Evolutionary conservation across 2,797 vertebrate genomes (phyloP).

Genomic region (Masticophis lateralis): DNA sequence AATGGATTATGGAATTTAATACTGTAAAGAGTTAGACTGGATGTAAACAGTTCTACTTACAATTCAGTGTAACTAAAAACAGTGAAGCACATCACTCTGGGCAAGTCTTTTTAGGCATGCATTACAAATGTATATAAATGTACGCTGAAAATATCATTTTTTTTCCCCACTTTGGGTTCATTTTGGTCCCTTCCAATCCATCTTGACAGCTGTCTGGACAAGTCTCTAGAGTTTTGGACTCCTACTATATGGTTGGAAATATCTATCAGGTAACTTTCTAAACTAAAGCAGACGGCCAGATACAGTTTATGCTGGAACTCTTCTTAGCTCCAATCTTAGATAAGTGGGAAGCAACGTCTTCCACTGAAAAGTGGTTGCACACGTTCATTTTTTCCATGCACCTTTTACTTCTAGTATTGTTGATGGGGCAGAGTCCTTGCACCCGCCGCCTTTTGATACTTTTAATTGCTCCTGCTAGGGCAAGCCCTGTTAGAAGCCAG

Average conservation of each 20-base stretch:
- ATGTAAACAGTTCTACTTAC: not conserved
- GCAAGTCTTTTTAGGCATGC: not conserved
- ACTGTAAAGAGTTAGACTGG: not conserved
- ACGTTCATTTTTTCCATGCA: not conserved
- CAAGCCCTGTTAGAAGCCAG: not conserved
- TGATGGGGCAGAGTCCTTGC: not conserved
- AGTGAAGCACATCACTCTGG: not conserved
- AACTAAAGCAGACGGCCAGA: not conserved
- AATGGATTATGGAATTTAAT: not conserved
- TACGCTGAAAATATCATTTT: not conserved
- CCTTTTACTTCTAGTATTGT: not conserved
- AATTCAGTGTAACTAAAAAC: not conserved
- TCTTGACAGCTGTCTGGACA: not conserved
- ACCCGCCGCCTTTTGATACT: not conserved
- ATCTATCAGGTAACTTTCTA: not conserved
- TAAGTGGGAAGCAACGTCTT: not conserved
- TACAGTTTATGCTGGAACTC: not conserved
- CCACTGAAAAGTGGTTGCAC: not conserved
- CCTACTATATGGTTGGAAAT: not conserved
- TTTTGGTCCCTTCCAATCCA: not conserved
- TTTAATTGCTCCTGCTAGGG: not conserved
- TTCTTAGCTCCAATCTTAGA: not conserved
- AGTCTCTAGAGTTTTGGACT: not conserved
- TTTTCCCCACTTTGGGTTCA: not conserved
- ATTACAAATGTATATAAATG: not conserved